phyloP scores from a whole-genome alignment of 1,140 invertebrate genomes.

The Drosophila serrata region DNA sequence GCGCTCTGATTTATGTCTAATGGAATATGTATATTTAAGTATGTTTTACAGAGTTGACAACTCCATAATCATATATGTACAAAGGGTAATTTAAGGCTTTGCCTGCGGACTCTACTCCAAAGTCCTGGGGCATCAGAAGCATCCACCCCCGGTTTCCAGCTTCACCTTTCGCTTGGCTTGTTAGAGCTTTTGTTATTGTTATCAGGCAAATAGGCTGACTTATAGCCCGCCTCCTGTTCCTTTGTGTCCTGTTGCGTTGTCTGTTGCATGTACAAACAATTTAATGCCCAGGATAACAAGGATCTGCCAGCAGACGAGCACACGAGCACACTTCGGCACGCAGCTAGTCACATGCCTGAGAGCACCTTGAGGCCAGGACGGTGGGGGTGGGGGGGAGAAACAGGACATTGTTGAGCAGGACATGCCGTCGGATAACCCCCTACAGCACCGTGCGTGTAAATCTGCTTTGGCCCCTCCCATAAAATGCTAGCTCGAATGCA shows the following conservation, averaged over 20 bases:
- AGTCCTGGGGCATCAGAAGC: constrained; percentile 1
- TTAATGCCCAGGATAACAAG: constrained; percentile 76
- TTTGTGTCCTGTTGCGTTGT: constrained; percentile 44
- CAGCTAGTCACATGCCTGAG: constrained; percentile 44
- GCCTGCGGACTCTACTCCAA: constrained; percentile 2
- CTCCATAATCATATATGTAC: constrained; percentile 17
- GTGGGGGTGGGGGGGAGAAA: too few species aligned
- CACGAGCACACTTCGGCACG: constrained; percentile 38
- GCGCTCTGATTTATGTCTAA: constrained; percentile 5
- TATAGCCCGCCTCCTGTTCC: constrained; percentile 43
- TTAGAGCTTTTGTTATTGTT: constrained; percentile 67
- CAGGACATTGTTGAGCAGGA: constrained; percentile 28
- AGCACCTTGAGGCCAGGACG: constrained; percentile 25
- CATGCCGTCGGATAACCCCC: constrained; percentile 21
- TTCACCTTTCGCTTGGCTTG: constrained; percentile 13
- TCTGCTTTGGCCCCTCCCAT: constrained; percentile 27
- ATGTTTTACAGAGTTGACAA: constrained; percentile 8
- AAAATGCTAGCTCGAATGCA: constrained; percentile 63
- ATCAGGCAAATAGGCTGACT: constrained; percentile 71
- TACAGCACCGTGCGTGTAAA: constrained; percentile 18
- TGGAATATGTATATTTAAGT: constrained; percentile 11
- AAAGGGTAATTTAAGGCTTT: constrained; percentile 25
- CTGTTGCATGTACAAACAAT: constrained; percentile 69
- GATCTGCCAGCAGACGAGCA: constrained; percentile 12
- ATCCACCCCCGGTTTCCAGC: neutral